Evolutionary conservation across 2,888 invertebrate genomes (phyloP), one percentile per base, ranked within the genome.

Genomic region (Laspeyria flexula): DNA sequence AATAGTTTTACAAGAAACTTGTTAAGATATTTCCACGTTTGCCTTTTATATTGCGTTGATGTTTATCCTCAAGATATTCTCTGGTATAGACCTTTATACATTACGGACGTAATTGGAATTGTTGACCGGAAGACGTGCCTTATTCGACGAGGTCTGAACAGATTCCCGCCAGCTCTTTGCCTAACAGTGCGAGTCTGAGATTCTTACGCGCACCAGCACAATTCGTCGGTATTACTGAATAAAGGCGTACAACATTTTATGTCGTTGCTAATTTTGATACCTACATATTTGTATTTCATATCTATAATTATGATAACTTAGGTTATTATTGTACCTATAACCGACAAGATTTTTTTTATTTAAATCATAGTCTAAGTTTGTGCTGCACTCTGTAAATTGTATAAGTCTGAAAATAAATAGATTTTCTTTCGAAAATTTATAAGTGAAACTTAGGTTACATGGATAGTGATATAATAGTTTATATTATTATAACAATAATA

Each of bases 21-120:
- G 34, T 39, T 43, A 43, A 51, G 55, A 48, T 58, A 50, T 50
- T 58, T 60, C 41, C 45, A 41, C 33, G 48, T 60, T 56, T 60
- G 44, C 55, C 35, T 52, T 56, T 55, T 56, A 54, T 34, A 40
- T 16, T 56, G 44, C 46, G 43, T 41, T 52, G 58, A 58, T 63
- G 57, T 63, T 65, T 65, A 62, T 62, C 66, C 65, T 58, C 50
- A 51, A n/a, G n/a, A n/a, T n/a, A n/a, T n/a, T n/a, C n/a, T n/a
- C n/a, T 47, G 60, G 44, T 48, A 63, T 39, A 1, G 15, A 18
- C 4, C 6, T 31, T 43, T 15, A 18, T 45, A 33, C 11, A 53
- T 64, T 65, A 69, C 58, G 61, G 64, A 66, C 69, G 73, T 78
- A 61, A 67, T 62, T 73, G 65, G 71, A 64, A 80, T 81, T 71